Base-by-base conservation (phyloP, 2,797 vertebrate genomes). In the Falco naumanni region DNA sequence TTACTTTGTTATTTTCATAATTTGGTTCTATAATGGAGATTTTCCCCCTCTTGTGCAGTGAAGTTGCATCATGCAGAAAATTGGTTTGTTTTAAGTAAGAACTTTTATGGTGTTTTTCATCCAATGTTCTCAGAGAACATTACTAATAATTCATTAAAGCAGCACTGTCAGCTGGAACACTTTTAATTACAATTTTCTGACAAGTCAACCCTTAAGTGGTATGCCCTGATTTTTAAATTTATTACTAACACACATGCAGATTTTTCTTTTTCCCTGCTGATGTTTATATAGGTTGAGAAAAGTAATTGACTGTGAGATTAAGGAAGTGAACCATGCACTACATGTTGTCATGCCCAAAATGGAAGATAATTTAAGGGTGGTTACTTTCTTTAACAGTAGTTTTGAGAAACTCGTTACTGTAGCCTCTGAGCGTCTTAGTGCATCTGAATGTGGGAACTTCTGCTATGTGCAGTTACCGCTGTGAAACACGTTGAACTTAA, bases 81-180 rank as follows among this genome's bases (percentile, higher is more conserved):
- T 90, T 65, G 86, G 76, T 93, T 87, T 90, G 88, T 92, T 92
- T 96, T 96, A 68, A 95, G 60, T 61, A 89, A 90, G 72, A 95
- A 86, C 57, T 93, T 87, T 93, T 79, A 54, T 0, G 11, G 71
- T 83, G 86, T 77, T 48, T 89, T 74, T 87, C 86, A 78, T 95
- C 86, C 59, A 59, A 65, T 43, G 68, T 57, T 87, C 89, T 92
- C 65, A 0, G 22, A 92, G 93, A 95, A 95, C 81, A 60, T 81
- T 85, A 33, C 94, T 89, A 94, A 96, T 94, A 95, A 96, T 95
- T 96, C 93, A 91, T 96, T 95, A 95, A 93, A 93, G 68, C 53
- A 93, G 84, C 78, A 90, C 93, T 94, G 92, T 95, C 78, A 85
- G 65, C 88, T 91, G 93, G 95, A 95, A 94, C 90, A 63, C 54